Evolutionary conservation across 2,888 invertebrate species (phyloP), one percentile per base, ranked within the genome.

Genomic region (Camponotus fellah): DNA sequence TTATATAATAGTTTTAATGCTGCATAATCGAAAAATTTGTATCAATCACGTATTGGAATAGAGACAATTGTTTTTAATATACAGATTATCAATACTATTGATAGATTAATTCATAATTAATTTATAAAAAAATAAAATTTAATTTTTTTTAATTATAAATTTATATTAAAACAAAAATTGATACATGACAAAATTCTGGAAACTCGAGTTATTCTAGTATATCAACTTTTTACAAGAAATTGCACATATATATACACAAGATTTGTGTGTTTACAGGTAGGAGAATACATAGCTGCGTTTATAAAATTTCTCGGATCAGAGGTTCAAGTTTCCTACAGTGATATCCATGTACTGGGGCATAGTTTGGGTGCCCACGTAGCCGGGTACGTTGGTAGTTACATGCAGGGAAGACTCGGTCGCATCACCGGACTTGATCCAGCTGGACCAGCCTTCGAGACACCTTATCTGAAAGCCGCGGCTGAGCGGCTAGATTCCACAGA

Each of bases 371-470:
- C 94, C 1, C 95, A 95, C 40, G 89, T 94, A 1, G 94, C 94
- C 10, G 95, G 95, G 40, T 91, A 91, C 46, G 88, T 93, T 4
- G 95, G 94, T 2, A 86, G 82, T 26, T 87, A 87, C 40, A 66
- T 90, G 8, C 82, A 87, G 0, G 92, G 93, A 37, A 93, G 92
- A 89, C 83, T 95, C 26, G 92, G 90, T 6, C 92, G 96, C 81
- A 95, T 96, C 56, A 95, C 95, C 1, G 96, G 95, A 0, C 88
- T 96, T 87, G 97, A 97, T 95, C 97, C 97, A 0, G 97, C 97
- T 0, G 93, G 96, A 32, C 97, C 97, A 0, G 95, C 96, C 6
- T 97, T 97, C 92, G 96, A 96, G 93, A 89, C 90, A 37, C 94
- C 93, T n/a, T 56, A 92, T 12, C 64, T 91, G 12, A 92, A 90